A percentile compares a stretch with the other conserved stretches of the same genome.
Conservation (phyloP, 1,140 invertebrate species). For the Conus betulinus region DNA sequence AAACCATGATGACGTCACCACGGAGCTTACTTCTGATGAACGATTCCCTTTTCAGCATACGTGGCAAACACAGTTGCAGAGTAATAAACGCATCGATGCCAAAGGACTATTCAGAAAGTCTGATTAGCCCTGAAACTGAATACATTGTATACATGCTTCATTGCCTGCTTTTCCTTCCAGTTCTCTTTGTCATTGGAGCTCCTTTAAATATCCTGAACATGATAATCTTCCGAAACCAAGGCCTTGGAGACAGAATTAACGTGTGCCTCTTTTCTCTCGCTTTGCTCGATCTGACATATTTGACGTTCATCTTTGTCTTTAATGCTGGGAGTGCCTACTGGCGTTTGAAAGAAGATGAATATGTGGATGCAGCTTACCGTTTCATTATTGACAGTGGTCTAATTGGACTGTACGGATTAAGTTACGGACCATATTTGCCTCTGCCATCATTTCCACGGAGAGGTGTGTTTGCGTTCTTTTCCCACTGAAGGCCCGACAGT, state of each 20-base stretch:
- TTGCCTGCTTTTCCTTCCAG: neutral
- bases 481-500: neutral
- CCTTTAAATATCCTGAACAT: conserved; percentile 14
- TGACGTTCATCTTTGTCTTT: neutral
- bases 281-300: neutral
- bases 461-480: neutral
- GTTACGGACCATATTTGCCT: neutral
- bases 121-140: conserved; percentile 4
- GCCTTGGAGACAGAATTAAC: conserved; percentile 3
- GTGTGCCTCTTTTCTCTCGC: conserved; percentile 11
- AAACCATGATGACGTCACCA: no score
- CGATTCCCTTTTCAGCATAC: no score
- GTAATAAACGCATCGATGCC: neutral
- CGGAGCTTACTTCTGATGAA: no score
- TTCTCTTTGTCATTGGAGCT: neutral
- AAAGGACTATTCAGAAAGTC: neutral
- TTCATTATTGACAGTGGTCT: neutral
- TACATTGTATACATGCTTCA: neutral
- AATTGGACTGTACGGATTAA: neutral
- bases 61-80: neutral
- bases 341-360: neutral
- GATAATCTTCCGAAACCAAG: neutral
- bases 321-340: neutral
- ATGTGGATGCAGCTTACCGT: neutral
- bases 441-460: neutral